Percentiles rank a stretch among this genome's conserved stretches.
Conservation (phyloP, 2,113 vertebrate genomes). For the Nerophis lumbriciformis region DNA sequence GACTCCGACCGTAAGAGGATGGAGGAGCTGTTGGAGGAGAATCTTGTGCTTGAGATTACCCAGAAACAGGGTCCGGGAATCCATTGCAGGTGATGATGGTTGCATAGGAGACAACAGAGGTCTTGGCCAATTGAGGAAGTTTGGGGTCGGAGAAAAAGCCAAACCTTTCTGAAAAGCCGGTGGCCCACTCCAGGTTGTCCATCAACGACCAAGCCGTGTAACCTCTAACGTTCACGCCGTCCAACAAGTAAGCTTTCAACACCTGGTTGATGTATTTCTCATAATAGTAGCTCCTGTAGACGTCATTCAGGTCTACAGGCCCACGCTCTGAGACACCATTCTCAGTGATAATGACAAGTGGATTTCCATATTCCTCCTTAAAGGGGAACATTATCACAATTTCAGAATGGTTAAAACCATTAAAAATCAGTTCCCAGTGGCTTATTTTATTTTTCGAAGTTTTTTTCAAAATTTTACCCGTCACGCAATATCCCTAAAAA, state of each 20-base stretch:
- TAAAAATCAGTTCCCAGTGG: no score
- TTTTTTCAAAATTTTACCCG: no score
- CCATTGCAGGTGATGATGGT: slow-evolving; percentile 83
- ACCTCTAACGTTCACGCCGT: slow-evolving; percentile 80
- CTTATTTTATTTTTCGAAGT: no score
- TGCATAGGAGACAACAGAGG: slow-evolving; percentile 74
- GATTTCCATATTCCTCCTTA: slow-evolving; percentile 87
- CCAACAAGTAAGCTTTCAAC: slow-evolving; percentile 80
- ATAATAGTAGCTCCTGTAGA: slow-evolving; percentile 76
- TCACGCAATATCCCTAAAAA: no score
- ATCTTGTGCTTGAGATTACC: slow-evolving; percentile 92
- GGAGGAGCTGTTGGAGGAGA: slow-evolving; percentile 96
- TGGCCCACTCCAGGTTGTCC: slow-evolving; percentile 95
- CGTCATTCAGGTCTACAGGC: slow-evolving; percentile 74
- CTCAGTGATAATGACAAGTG: slow-evolving; percentile 85
- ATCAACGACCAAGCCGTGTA: slow-evolving; percentile 87
- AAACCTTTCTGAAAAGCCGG: slow-evolving; percentile 84
- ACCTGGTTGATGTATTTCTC: slow-evolving; percentile 83
- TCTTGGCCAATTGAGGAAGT: slow-evolving; percentile 77
- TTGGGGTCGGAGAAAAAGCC: slow-evolving; percentile 79
- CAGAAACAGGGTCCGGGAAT: slow-evolving; percentile 97
- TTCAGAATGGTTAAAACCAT: no score
- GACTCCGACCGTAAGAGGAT: slow-evolving; percentile 96
- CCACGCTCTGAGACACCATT: slow-evolving; percentile 86
- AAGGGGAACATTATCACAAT: no score